Evolutionary conservation across 2,888 invertebrate species (phyloP), one percentile per base, ranked within the genome.

Genomic region (Phorcus lineatus): DNA sequence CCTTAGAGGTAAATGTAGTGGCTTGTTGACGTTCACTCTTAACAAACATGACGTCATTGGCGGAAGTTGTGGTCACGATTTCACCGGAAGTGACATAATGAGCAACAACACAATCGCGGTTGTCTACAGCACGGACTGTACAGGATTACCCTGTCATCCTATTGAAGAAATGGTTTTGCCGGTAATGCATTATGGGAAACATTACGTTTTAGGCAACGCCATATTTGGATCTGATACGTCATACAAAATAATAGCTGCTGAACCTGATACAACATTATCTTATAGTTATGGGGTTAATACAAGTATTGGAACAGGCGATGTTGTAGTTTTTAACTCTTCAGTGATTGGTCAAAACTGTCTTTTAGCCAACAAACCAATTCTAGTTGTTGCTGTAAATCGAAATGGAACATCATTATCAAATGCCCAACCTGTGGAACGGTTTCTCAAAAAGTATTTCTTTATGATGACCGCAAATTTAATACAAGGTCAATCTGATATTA

Each of bases 21-120:
- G 24, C 62, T 9, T 28, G 4, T 16, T 62, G 62, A 62, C 62
- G 62, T 62, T 62, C 13, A 62, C 22, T 31, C 28, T 62, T 2
- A 62, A 62, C 62, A 62, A 62, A 62, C 1, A 62, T 62, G 62
- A 62, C 62, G 62, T 62, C 62, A 17, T 62, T 24, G 62, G 62
- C 4, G 62, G 28, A 16, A 9, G 17, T 62, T 62, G 62, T 31
- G 28, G n/a, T 2, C 6, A 62, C 17, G 62, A 62, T 17, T 28
- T 62, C 3, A 62, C 24, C 2, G 62, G 62, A 62, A 62, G 62
- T 62, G 62, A 28, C 28, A 17, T 62, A 24, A 22, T 28, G 17
- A 16, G 28, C 28, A 28, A 62, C 62, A 62, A 62, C 3, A 13
- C 62, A 28, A 62, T 62, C 28, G 62, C 62, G 16, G 62, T 62